Conservation (phyloP, 1,140 invertebrate genomes). For the Hirudo medicinalis region DNA sequence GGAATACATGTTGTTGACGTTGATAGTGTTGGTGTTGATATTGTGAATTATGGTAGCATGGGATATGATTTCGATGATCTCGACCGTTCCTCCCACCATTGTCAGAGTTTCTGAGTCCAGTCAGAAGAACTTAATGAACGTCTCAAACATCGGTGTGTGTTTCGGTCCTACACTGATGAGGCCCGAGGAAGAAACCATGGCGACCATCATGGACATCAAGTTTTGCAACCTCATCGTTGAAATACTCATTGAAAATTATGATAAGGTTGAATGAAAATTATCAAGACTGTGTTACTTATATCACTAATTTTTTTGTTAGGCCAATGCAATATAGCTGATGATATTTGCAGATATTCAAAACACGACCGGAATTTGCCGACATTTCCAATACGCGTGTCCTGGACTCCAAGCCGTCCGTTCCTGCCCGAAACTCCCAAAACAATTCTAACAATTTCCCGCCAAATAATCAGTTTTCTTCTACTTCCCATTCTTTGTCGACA, state of each 20-base stretch:
- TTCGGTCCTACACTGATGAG: constrained; percentile 91
- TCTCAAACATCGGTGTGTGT: constrained; percentile 91
- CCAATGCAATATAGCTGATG: background rate
- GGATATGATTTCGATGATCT: no score
- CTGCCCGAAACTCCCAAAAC: background rate
- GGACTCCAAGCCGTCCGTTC: constrained; percentile 11
- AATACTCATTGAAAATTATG: constrained; percentile 82
- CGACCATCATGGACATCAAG: constrained; percentile 94
- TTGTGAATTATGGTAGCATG: no score
- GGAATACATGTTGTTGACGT: no score
- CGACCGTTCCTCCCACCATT: constrained; percentile 24
- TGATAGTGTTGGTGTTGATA: no score
- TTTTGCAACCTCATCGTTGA: constrained; percentile 96
- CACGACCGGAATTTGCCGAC: constrained; percentile 35
- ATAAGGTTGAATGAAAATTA: constrained; percentile 49
- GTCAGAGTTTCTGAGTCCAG: constrained; percentile 64
- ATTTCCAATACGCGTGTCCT: constrained; percentile 24
- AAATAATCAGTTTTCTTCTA: constrained; percentile 4
- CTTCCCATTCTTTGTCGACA: background rate
- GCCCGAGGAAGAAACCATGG: constrained; percentile 86
- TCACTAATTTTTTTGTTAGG: constrained; percentile 12
- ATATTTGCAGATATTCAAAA: constrained; percentile 42
- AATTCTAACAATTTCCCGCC: background rate
- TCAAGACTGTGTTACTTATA: background rate
- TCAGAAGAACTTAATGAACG: constrained; percentile 90